Base-by-base conservation (phyloP, 2,888 invertebrate species). In the Periphyllus acericola region DNA sequence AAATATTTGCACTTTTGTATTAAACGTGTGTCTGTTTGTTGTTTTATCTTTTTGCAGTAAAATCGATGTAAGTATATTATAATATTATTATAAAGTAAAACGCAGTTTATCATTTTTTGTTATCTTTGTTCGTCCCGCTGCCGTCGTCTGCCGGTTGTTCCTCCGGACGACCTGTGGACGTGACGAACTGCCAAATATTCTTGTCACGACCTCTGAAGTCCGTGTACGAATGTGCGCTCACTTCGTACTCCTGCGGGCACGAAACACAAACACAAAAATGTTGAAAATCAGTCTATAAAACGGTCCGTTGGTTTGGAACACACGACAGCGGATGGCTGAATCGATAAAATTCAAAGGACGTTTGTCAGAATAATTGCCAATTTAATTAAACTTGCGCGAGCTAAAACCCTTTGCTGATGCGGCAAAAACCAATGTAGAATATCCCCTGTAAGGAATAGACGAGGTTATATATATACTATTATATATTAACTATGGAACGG, bases 1-100 rank as follows among this genome's bases (percentile, higher is more conserved):
- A 60, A 74, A 46, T 84, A 78, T 76, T 84, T 85, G 85, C 85
- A 85, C 86, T 86, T 86, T 86, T 86, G 60, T 86, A 86, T 71
- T 76, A 14, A 82, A 68, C 46, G 40, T 55, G 71, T 81, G 75
- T 55, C 66, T 66, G 60, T 76, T 86, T 72, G 87, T 80, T 74
- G 74, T 74, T 74, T 84, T 68, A 40, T 86, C 68, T 78, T 71
- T 79, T 81, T 74, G 36, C 72, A 60, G 29, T 60, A 72, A 52
- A 79, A 80, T 60, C 71, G 36, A 36, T 72, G 52, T 79, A 60
- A 72, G 17, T n/a, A 71, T 68, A 66, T 36, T 74, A 34, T 74
- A 29, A 71, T 32, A 71, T 14, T n/a, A 71, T 71, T 29, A 71
- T 3, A 4, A 32, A 71, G 17, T 71, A 71, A 36, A 75, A 75